Base-by-base conservation (phyloP, 2,797 vertebrate species). In the Scolopax rusticola region DNA sequence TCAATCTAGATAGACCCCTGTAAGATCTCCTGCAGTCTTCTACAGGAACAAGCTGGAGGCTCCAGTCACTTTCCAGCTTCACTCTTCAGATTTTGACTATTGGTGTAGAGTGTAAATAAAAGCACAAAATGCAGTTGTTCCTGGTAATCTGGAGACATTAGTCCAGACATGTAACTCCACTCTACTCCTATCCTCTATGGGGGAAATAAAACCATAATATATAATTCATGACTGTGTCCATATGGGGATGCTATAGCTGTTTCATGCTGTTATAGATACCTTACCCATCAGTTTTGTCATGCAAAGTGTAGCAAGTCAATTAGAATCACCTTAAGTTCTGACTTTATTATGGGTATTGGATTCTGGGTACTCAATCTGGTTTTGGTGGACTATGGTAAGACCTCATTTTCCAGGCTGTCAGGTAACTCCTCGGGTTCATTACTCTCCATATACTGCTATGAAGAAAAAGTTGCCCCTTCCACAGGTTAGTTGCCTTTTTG, bases 371-470 rank as follows among this genome's bases (percentile, higher is more conserved):
- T 47, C 59, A 89, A 41, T 75, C 50, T 8, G 8, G 13, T 81
- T 84, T 61, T 84, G 54, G 59, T 41, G n/a, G 75, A 68, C 23
- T 67, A 28, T 11, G 24, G 20, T 48, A 79, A 79, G 41, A 64
- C 71, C 50, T 90, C 71, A 78, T 89, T 95, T 92, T 91, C 56
- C 73, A 93, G 85, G 21, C 64, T 90, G 51, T 88, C 71, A 80
- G 40, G 32, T 94, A 65, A 65, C 28, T 54, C 38, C 51, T 79
- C 76, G 68, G 64, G 33, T 89, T 79, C 19, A 24, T 77, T 89
- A 61, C 9, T 36, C 17, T 54, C 65, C 27, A 71, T 53, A 84
- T 45, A 47, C 16, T 85, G 9, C 30, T 61, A 20, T 65, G 45
- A 88, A 87, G 57, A 47, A 90, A 36, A 90, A 78, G 12, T 69